These are phyloP conservation scores for Thalassaphorura encarpata DNA, from an alignment of 1,140 invertebrate genomes.

Conservation along the genomic window DNA sequence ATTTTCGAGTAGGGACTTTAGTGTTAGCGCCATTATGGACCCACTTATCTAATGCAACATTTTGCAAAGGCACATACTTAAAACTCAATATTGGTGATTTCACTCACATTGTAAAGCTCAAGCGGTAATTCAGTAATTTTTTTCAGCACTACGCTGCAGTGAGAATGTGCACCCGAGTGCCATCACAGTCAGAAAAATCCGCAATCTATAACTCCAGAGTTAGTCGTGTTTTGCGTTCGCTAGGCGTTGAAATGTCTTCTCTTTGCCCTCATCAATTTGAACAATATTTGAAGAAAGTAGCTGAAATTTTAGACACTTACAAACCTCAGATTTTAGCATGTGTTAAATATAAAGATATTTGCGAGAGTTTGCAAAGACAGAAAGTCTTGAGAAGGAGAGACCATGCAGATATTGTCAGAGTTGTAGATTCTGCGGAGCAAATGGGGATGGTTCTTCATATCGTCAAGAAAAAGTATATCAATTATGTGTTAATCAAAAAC, in stretches of 20 bases:
- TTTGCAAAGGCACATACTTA: too few relatives aligned
- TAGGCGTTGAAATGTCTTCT: slow-evolving; percentile 1
- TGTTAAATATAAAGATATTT: slow-evolving; percentile 14
- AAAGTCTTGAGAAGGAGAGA: slow-evolving; percentile 8
- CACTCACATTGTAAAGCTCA: too few relatives aligned
- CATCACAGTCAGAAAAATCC: too few relatives aligned
- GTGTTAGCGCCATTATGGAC: too few relatives aligned
- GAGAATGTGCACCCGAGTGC: too few relatives aligned
- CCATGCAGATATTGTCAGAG: slow-evolving; percentile 10
- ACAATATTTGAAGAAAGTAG: slow-evolving; percentile 20
- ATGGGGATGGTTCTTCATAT: slow-evolving; percentile 12
- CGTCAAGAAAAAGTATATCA: slow-evolving; percentile 13
- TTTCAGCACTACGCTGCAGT: too few relatives aligned
- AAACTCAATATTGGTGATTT: too few relatives aligned
- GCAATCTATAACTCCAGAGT: too few relatives aligned
- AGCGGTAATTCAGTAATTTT: too few relatives aligned
- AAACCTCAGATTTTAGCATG: slow-evolving; percentile 16
- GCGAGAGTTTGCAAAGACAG: slow-evolving; percentile 1
- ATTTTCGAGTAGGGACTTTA: too few relatives aligned
- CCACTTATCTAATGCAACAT: too few relatives aligned
- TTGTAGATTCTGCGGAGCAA: neutral
- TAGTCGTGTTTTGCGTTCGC: too few relatives aligned
- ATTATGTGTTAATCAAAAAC: neutral
- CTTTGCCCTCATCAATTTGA: slow-evolving; percentile 24
- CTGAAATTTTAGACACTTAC: slow-evolving; percentile 17